These are phyloP conservation scores for Coenobita brevimanus DNA, from an alignment of 1,140 invertebrate species.

Conservation along the genomic window DNA sequence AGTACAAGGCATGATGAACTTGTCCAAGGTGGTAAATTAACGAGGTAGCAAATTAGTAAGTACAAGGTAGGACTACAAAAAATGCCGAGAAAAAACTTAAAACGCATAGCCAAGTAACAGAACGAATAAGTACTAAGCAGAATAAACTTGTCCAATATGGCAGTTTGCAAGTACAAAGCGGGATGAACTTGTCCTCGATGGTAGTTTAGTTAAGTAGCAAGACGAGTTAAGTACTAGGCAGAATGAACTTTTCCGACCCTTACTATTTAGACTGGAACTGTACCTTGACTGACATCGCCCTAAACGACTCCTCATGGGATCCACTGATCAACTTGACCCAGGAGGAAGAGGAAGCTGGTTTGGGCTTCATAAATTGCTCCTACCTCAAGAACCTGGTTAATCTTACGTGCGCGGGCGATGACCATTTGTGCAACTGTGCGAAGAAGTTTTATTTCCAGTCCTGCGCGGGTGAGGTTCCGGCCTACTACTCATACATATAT, in stretches of 20 bases:
- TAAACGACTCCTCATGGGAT: slow-evolving; percentile 44
- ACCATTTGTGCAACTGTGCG: slow-evolving; percentile 49
- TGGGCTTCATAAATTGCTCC: slow-evolving; percentile 28
- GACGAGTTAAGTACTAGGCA: not conserved
- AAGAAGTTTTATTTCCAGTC: not conserved
- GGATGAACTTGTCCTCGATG: not conserved
- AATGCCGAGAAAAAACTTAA: too few species aligned
- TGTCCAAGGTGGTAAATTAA: too few species aligned
- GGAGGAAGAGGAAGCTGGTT: slow-evolving; percentile 31
- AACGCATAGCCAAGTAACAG: too few species aligned
- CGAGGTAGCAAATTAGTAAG: too few species aligned
- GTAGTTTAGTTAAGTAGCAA: not conserved
- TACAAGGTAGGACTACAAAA: too few species aligned
- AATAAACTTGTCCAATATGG: too few species aligned
- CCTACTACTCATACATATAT: slow-evolving; percentile 76
- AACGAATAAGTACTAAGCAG: too few species aligned
- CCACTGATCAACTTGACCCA: slow-evolving; percentile 10
- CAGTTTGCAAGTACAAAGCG: not conserved
- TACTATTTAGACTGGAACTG: slow-evolving; percentile 30
- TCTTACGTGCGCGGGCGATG: slow-evolving; percentile 39
- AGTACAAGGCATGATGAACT: too few species aligned
- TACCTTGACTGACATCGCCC: slow-evolving; percentile 22
- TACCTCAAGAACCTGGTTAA: slow-evolving; percentile 7
- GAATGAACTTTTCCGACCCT: slow-evolving; percentile 15
- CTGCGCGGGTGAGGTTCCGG: not conserved